Evolutionary conservation across 2,888 invertebrate species (phyloP), one percentile per base, ranked within the genome.

Genomic region (Tromatobia lineatoria): DNA sequence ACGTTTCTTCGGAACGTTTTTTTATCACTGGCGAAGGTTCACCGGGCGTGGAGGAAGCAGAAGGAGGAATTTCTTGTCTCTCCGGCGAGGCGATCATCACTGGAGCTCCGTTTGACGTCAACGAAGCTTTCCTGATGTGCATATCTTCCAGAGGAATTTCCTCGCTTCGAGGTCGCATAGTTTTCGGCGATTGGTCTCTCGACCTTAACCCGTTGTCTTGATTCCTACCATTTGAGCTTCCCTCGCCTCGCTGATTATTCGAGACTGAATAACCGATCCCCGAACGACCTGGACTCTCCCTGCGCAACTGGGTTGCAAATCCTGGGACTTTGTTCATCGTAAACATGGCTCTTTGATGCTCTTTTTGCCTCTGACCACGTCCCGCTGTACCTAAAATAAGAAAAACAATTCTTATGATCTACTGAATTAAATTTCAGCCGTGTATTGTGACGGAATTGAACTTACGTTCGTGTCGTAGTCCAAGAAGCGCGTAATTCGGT

Each of bases 81-180:
- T 85, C 85, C 38, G 74, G 67, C 15, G 86, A 81, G 73, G 70
- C 47, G 82, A 88, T 59, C 59, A 80, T 70, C 20, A 59, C 47
- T 7, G 78, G 84, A 6, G 89, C 34, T 0, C 88, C 88, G 66
- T 91, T 91, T 3, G 91, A 87, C 0, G 92, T 91, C 34, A 92
- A 81, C 3, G 93, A 92, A 11, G 90, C 89, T 85, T 93, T 94
- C 7, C 93, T 89, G 34, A 91, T 87, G 7, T 96, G 96, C 90
- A 98, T 97, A 86, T 97, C 96, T 90, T 97, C 97, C 57, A 98
- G 93, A 0, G 97, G 97, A 64, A 98, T 98, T 89, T 97, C 97
- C 90, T 97, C 96, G 29, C 96, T 97, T 80, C 97, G 95, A 0
- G 97, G 96, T 52, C 97, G 94, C 0, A 97, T 96, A 94, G 96